A percentile compares a stretch with the other conserved stretches of the same genome.
Evolutionary conservation across 2,888 invertebrate species (phyloP).

Genomic region (Cataglyphis altisquamis): DNA sequence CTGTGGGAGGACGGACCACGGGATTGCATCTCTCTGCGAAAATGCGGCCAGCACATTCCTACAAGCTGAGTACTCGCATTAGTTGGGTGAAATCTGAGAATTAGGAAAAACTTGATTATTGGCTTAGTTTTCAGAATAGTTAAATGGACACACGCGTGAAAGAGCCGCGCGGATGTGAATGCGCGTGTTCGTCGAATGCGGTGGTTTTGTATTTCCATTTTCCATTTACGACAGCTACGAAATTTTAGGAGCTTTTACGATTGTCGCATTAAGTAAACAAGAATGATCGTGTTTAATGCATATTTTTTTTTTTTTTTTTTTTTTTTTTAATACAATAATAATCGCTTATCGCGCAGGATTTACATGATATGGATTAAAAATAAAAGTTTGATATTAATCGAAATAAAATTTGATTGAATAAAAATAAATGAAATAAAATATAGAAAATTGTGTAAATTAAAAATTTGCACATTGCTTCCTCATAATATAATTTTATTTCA

Average conservation of each 20-base stretch:
- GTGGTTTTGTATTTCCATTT: not conserved
- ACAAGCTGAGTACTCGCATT: conserved; percentile 1
- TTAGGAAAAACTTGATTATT: conserved; percentile 49
- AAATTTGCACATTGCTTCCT: too few species aligned
- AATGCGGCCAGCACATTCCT: conserved; percentile 22
- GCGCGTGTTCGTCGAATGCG: not conserved
- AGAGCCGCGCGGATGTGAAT: conserved; percentile 31
- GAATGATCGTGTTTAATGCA: not conserved
- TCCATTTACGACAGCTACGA: not conserved
- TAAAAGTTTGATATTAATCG: not conserved
- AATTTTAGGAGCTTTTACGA: conserved; percentile 19
- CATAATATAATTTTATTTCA: too few species aligned
- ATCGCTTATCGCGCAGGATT: not conserved
- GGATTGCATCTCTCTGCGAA: conserved; percentile 9
- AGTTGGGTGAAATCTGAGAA: conserved; percentile 37
- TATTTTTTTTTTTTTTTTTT: not conserved
- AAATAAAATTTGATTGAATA: not conserved
- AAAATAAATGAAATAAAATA: not conserved
- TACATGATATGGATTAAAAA: not conserved
- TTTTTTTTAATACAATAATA: not conserved
- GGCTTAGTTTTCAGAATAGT: conserved; percentile 45
- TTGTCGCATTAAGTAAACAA: not conserved
- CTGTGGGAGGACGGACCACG: not conserved
- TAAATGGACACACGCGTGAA: not conserved
- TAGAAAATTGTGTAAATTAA: not conserved